These are phyloP conservation scores for Morpho deidamia DNA, from an alignment of 2,888 invertebrate genomes.

Conservation along the genomic window DNA sequence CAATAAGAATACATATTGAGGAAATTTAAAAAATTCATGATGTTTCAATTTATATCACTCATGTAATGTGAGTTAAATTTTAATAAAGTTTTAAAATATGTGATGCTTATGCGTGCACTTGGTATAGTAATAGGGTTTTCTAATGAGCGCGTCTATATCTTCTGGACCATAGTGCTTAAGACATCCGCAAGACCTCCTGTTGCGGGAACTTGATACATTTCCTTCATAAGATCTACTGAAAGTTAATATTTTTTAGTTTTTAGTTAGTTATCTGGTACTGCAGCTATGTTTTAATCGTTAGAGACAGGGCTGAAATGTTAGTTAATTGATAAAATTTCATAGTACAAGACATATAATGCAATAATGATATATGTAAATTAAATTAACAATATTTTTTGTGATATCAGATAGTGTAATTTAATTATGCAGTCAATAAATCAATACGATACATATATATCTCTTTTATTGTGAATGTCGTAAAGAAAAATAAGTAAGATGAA, in stretches of 20 bases:
- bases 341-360: too few relatives aligned
- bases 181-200: conserved; percentile 31
- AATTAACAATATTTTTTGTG: too few relatives aligned
- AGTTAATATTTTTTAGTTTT: neutral
- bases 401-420: too few relatives aligned
- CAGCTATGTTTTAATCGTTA: neutral
- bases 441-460: too few relatives aligned
- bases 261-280: conserved; percentile 8
- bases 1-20: neutral
- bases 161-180: conserved; percentile 26
- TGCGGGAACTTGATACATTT: conserved; percentile 3
- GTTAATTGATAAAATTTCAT: too few relatives aligned
- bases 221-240: conserved; percentile 11
- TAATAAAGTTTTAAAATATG: conserved; percentile 23
- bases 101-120: conserved; percentile 33
- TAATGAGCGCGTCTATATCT: conserved; percentile 34
- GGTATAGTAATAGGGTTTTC: conserved; percentile 42
- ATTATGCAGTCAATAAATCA: too few relatives aligned
- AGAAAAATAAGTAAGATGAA: too few relatives aligned
- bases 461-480: too few relatives aligned
- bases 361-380: too few relatives aligned
- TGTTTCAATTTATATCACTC: too few relatives aligned
- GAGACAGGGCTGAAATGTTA: neutral
- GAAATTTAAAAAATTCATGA: neutral
- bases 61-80: too few relatives aligned